Evolutionary conservation across 35 echinoderm and acorn worm species (phyloP).

Genomic region (Apostichopus californicus): DNA sequence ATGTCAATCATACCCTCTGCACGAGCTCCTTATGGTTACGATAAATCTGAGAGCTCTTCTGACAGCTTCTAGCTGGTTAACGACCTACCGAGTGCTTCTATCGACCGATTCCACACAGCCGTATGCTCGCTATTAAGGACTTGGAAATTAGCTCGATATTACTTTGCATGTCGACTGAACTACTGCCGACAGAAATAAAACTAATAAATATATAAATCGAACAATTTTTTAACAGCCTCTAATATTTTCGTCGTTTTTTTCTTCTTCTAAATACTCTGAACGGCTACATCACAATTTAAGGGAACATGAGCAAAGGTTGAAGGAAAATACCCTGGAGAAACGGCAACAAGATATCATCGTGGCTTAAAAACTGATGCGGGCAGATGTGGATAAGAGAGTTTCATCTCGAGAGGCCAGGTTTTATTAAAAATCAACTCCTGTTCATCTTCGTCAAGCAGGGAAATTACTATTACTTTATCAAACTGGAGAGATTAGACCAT

Average conservation of each 20-base stretch:
- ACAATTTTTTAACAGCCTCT: background rate
- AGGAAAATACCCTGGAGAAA: background rate
- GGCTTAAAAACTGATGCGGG: conserved; percentile 2
- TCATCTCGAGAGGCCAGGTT: background rate
- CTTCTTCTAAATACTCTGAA: background rate
- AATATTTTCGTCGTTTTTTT: background rate
- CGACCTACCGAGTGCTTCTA: background rate
- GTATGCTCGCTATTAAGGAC: background rate
- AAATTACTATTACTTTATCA: too few relatives aligned
- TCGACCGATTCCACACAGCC: background rate
- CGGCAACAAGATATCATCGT: background rate
- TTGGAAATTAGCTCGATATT: background rate
- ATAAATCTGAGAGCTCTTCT: background rate
- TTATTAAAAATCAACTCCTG: background rate
- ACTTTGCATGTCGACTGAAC: background rate
- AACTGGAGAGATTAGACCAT: too few relatives aligned
- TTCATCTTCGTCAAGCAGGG: background rate
- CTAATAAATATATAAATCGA: background rate
- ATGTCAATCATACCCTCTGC: background rate
- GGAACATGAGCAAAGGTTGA: background rate
- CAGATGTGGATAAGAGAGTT: background rate
- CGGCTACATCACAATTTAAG: background rate
- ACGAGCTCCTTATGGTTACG: background rate
- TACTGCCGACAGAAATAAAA: background rate
- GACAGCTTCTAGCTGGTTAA: background rate